Base-by-base conservation (phyloP, 2,888 invertebrate genomes). In the Lasioglossum calceatum region DNA sequence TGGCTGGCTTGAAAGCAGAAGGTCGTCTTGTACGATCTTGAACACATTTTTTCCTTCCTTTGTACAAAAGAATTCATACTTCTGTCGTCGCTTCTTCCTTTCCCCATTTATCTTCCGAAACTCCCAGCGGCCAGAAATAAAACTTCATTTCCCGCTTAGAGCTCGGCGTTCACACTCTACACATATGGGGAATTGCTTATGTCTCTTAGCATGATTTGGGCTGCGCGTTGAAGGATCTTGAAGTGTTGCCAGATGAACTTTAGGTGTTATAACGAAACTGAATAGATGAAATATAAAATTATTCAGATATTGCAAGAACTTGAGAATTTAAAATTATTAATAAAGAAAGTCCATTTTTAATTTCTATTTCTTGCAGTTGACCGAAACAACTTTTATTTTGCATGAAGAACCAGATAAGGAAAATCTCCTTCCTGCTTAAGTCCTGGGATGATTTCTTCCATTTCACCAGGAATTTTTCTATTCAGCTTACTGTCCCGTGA, bases 61-160 rank as follows among this genome's bases (percentile, higher is more conserved):
- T 32, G 23, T 70, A 36, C 36, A 39, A 39, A 39, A 70, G 36
- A 36, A 70, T 23, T 70, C 19, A 23, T 23, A 36, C 19, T 36
- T 19, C 67, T 70, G 36, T 70, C 67, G 67, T 70, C 67, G 67
- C 67, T 70, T 39, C 67, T 70, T 70, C 67, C 67, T 70, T 23
- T 70, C 23, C 3, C 39, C 67, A 23, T 70, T 36, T 39, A 70
- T 70, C 67, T 70, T 19, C 10, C 67, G 67, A 39, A 36, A 36
- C 64, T 32, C 32, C 36, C 23, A 19, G 8, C 67, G 67, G 23
- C 67, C 67, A 23, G 19, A 70, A 70, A 70, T 70, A 70, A 70
- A 70, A 70, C 67, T 36, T 70, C 67, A 39, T 70, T 67, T 70
- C 67, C 67, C 36, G 67, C 19, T 32, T 36, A 36, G 19, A 1